phyloP scores from a whole-genome alignment of 2,113 vertebrate genomes.

The Diglossa brunneiventris region DNA sequence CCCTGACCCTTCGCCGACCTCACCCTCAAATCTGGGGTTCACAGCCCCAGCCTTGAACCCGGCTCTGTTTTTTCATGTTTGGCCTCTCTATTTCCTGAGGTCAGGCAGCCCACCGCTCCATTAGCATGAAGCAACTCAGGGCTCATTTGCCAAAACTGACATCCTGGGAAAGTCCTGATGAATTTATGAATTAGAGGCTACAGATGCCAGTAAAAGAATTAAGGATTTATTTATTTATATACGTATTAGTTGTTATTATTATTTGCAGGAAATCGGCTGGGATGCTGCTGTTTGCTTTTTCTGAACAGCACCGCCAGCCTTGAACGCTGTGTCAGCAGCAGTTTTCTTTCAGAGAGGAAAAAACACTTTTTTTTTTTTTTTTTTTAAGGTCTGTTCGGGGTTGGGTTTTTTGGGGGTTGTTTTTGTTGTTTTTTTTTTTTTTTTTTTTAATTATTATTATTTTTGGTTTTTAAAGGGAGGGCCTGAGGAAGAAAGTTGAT shows the following conservation, averaged over 20 bases:
- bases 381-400: neutral
- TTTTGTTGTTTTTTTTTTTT: too few species aligned
- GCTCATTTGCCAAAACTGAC: slow-evolving; percentile 56
- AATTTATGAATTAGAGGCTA: slow-evolving; percentile 60
- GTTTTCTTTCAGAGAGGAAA: slow-evolving; percentile 33
- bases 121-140: slow-evolving; percentile 59
- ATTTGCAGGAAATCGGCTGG: slow-evolving; percentile 3
- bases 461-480: neutral
- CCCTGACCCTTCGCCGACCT: slow-evolving; percentile 46
- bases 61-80: slow-evolving; percentile 68
- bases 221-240: neutral
- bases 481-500: neutral
- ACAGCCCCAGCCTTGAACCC: slow-evolving; percentile 65
- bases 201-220: slow-evolving; percentile 54
- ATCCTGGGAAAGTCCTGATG: slow-evolving; percentile 59
- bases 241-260: neutral
- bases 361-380: slow-evolving; percentile 25
- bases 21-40: slow-evolving; percentile 55
- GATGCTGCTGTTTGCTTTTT: slow-evolving; percentile 3
- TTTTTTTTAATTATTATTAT: neutral
- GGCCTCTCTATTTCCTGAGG: slow-evolving; percentile 72
- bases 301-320: neutral
- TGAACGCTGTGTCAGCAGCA: slow-evolving; percentile 40
- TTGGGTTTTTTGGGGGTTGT: neutral
- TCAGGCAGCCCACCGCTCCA: slow-evolving; percentile 66